phyloP scores from a whole-genome alignment of 30 jellyfish, hydroid and myxozoan species.

The Turritopsis rubra region DNA sequence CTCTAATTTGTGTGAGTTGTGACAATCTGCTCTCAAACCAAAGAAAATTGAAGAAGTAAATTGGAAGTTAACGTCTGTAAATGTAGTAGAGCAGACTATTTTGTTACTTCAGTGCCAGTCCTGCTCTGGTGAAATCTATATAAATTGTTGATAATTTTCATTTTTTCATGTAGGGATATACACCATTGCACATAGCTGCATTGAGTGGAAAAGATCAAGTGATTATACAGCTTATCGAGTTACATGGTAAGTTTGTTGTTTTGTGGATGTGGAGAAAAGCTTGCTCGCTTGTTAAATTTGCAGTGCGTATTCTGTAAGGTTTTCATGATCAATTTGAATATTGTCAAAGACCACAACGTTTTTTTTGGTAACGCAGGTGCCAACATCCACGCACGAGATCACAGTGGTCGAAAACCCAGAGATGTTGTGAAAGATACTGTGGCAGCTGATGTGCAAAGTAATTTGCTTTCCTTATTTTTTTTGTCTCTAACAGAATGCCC shows the following conservation, averaged over 20 bases:
- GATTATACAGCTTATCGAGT: constrained; percentile 54
- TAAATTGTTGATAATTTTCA: neutral
- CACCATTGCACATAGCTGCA: constrained; percentile 91
- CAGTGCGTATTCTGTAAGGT: neutral
- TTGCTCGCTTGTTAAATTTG: no score
- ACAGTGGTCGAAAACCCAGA: constrained; percentile 83
- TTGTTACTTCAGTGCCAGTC: no score
- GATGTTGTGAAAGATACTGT: constrained; percentile 90
- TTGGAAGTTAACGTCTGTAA: no score
- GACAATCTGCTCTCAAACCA: no score
- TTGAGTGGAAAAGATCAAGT: constrained; percentile 75
- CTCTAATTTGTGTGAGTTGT: no score
- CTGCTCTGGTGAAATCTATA: no score
- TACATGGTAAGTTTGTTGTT: constrained; percentile 50
- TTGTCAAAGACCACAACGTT: neutral
- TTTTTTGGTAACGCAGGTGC: constrained; percentile 42
- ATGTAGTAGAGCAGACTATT: no score
- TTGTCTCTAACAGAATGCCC: neutral
- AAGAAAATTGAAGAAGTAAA: no score
- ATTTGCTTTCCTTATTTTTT: no score
- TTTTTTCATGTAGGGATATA: constrained; percentile 56
- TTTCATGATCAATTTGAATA: neutral
- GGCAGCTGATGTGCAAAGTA: constrained; percentile 72
- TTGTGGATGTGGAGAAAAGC: no score
- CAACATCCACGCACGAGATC: constrained; percentile 59